phyloP scores from a whole-genome alignment of 2,888 invertebrate species.

The Caenorhabditis imperialis region DNA sequence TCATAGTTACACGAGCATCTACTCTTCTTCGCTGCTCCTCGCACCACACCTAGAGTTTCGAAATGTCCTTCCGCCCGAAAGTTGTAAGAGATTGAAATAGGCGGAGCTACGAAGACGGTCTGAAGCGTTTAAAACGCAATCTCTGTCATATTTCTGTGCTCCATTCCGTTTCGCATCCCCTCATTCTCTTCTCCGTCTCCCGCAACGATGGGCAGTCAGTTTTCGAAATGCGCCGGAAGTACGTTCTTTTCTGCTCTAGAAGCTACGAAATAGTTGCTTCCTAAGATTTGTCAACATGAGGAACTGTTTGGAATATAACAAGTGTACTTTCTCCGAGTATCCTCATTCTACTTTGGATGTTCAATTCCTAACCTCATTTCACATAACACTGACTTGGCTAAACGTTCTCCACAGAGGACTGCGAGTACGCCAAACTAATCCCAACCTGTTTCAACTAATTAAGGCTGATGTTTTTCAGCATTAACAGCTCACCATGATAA shows the following conservation, averaged over 20 bases:
- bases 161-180: slow-evolving; percentile 3
- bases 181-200: background rate
- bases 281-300: too few relatives aligned
- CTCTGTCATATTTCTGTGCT: slow-evolving; percentile 8
- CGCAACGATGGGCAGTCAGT: slow-evolving; percentile 12
- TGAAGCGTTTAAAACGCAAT: slow-evolving; percentile 1
- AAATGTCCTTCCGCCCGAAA: background rate
- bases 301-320: too few relatives aligned
- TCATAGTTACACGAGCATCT: slow-evolving; percentile 22
- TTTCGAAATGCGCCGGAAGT: slow-evolving; percentile 29
- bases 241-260: slow-evolving; percentile 1
- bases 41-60: background rate
- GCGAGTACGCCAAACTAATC: too few relatives aligned
- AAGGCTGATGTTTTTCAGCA: slow-evolving; percentile 20
- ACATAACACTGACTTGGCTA: too few relatives aligned
- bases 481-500: slow-evolving; percentile 30
- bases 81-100: too few relatives aligned
- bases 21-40: too few relatives aligned
- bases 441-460: slow-evolving; percentile 7
- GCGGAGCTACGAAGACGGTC: background rate
- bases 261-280: background rate
- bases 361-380: too few relatives aligned
- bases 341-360: too few relatives aligned
- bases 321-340: too few relatives aligned
- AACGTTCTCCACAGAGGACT: too few relatives aligned